Evolutionary conservation across 2,888 invertebrate genomes (phyloP).

Genomic region (Sicus ferrugineus): DNA sequence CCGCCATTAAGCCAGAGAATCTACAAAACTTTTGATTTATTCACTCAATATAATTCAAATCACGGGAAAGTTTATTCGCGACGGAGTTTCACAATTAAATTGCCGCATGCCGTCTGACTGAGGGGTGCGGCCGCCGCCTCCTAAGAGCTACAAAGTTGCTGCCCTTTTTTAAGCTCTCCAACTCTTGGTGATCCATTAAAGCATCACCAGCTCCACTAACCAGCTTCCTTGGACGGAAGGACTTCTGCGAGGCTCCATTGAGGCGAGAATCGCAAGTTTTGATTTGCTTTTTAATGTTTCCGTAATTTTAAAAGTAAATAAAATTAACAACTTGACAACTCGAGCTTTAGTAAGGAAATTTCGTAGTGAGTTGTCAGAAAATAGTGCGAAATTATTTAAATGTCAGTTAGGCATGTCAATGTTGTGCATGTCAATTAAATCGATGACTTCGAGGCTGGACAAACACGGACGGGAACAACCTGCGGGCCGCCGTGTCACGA

Average conservation of each 20-base stretch:
- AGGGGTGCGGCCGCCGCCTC: background rate
- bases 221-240: too few relatives aligned
- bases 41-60: slow-evolving; percentile 45
- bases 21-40: slow-evolving; percentile 39
- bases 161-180: too few relatives aligned
- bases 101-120: background rate
- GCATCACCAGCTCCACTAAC: too few relatives aligned
- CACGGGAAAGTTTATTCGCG: slow-evolving; percentile 19
- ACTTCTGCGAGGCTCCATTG: too few relatives aligned
- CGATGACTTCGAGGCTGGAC: too few relatives aligned
- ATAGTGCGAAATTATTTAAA: too few relatives aligned
- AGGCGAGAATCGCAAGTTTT: background rate
- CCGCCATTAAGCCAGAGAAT: slow-evolving; percentile 20
- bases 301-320: background rate
- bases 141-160: background rate
- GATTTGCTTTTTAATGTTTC: background rate
- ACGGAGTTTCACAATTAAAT: background rate
- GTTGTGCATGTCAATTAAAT: too few relatives aligned
- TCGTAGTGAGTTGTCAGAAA: slow-evolving; percentile 16
- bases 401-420: too few relatives aligned
- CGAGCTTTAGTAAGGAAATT: background rate
- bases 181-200: too few relatives aligned
- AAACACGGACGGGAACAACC: too few relatives aligned
- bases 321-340: background rate
- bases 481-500: too few relatives aligned